phyloP scores from a whole-genome alignment of 1,140 invertebrate genomes.

The Drosophila cardini region DNA sequence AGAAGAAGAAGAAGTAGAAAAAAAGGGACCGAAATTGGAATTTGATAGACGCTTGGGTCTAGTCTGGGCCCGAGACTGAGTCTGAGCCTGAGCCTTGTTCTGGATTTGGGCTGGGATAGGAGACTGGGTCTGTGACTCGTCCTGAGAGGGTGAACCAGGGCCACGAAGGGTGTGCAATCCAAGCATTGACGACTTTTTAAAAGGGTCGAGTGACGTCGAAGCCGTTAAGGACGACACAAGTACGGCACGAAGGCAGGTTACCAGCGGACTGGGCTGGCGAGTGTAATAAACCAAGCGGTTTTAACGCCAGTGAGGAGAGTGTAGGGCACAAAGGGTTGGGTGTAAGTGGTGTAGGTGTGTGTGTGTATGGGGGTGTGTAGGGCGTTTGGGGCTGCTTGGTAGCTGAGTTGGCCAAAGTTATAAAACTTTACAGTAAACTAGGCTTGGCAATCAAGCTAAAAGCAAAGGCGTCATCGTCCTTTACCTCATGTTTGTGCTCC shows the following conservation, averaged over 20 bases:
- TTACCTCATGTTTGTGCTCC: constrained; percentile 3
- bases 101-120: too few relatives aligned
- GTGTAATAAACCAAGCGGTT: constrained; percentile 82
- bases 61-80: constrained; percentile 12
- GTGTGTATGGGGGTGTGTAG: neutral
- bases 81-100: constrained; percentile 23
- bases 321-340: neutral
- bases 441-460: constrained; percentile 83
- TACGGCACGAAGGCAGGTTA: neutral
- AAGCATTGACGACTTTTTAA: constrained; percentile 83
- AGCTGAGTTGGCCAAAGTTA: constrained; percentile 66
- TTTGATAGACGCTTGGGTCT: constrained; percentile 73
- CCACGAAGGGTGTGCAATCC: constrained; percentile 25
- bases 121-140: constrained; percentile 15
- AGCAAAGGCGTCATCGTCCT: constrained; percentile 69
- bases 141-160: constrained; percentile 19
- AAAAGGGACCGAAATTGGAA: constrained; percentile 81
- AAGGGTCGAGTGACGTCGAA: constrained; percentile 73
- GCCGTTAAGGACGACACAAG: constrained; percentile 46
- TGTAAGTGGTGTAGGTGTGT: constrained; percentile 13
- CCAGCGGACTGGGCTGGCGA: constrained; percentile 56
- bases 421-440: constrained; percentile 84
- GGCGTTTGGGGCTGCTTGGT: constrained; percentile 19
- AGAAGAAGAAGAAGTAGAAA: constrained; percentile 30
- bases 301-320: constrained; percentile 63